Evolutionary conservation across 2,888 invertebrate genomes (phyloP), one percentile per base, ranked within the genome.

Genomic region (Melitaea athalia): DNA sequence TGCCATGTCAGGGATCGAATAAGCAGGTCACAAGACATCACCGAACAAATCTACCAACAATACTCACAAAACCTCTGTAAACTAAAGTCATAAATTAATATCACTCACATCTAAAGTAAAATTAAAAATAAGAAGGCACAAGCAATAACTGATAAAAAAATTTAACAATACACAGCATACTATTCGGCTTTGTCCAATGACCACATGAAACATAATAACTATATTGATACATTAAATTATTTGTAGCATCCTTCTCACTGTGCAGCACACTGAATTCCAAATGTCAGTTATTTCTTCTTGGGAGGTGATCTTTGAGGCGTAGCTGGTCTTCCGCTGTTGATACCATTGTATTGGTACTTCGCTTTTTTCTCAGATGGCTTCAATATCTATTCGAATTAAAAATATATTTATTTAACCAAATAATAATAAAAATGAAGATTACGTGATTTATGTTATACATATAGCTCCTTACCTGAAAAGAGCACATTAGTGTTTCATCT

Each of bases 321-420:
- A 77, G 96, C 95, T 76, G 97, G 96, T 93, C 98, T 95, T 74
- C 96, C 96, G 74, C 96, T 96, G 90, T 97, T 97, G 91, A 96
- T 95, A 79, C 97, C 97, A 80, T 96, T 95, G 93, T 99, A 99
- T 87, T 99, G 98, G 92, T 99, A 99, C 93, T 99, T 99, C 78
- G 99, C 99, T 93, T 99, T 99, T 94, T 99, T 99, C 94, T 99
- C 99, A 72, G 99, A 99, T 82, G 99, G 99, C 92, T 99, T 99
- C 91, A 99, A 93, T 82, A 99, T 99, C 99, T 99, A 89, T 15
- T 88, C 85, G 77, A 61, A 68, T 74, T 64, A 59, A 67, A 42
- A 64, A 72, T 3, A 42, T 15, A 15, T 57, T 57, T n/a, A 3
- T 57, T 57, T n/a, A 3, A n/a, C 4, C 0, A 42, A 38, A 15